phyloP scores from a whole-genome alignment of 1,140 invertebrate genomes.

The Saccostrea echinata region DNA sequence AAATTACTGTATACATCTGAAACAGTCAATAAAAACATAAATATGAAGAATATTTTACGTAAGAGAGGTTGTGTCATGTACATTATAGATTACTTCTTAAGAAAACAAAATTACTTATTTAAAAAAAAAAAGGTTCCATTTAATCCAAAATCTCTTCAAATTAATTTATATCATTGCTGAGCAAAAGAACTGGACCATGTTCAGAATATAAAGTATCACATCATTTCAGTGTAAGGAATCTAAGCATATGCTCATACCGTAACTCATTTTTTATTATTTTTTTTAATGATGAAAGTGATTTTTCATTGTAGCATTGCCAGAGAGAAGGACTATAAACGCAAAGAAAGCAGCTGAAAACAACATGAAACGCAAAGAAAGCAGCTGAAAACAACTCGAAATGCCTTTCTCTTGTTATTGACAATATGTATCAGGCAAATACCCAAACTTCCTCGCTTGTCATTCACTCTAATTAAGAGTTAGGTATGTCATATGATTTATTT shows the following conservation, averaged over 20 bases:
- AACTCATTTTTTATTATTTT: neutral
- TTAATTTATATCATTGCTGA: neutral
- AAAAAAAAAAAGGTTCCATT: too few relatives aligned
- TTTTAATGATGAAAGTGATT: neutral
- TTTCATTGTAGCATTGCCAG: constrained; percentile 4
- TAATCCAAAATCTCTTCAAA: too few relatives aligned
- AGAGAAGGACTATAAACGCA: constrained; percentile 43
- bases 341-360: constrained; percentile 7
- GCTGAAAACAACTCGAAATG: constrained; percentile 32
- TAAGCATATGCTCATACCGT: neutral
- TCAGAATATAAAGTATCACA: neutral
- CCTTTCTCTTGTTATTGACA: constrained; percentile 36
- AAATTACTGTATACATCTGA: too few relatives aligned
- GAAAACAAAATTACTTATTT: too few relatives aligned
- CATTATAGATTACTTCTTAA: too few relatives aligned
- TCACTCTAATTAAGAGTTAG: neutral
- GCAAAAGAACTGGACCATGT: too few relatives aligned
- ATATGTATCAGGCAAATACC: constrained; percentile 48
- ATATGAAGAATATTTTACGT: too few relatives aligned
- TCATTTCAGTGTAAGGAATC: neutral
- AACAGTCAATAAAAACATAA: too few relatives aligned
- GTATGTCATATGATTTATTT: neutral
- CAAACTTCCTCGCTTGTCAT: neutral
- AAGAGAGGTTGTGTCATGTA: too few relatives aligned
- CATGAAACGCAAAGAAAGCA: too few relatives aligned